phyloP scores from a whole-genome alignment of 2,113 vertebrate species.

The Acrocephalus kingi region DNA sequence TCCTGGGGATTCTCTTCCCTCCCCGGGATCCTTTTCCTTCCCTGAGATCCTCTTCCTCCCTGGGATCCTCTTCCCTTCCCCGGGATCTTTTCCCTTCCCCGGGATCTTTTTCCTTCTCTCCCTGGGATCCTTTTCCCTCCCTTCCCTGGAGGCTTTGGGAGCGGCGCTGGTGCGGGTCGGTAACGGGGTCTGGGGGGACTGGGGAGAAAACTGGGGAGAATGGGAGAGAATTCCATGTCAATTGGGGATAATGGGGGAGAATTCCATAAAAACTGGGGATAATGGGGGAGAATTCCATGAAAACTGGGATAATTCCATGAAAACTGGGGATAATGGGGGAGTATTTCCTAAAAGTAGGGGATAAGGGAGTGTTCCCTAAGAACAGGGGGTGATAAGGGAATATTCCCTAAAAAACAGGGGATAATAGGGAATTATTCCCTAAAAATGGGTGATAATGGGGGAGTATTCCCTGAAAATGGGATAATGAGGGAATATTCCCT shows the following conservation, averaged over 20 bases:
- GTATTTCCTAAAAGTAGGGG: not conserved
- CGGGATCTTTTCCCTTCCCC: too few species aligned
- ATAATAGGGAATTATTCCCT: accelerated
- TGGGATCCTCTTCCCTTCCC: too few species aligned
- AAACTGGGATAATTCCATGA: not conserved
- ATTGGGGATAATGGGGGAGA: too few species aligned
- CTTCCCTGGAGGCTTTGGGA: not conserved
- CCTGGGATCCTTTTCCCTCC: not conserved
- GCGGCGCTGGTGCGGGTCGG: not conserved
- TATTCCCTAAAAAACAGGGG: accelerated
- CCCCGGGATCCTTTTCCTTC: too few species aligned
- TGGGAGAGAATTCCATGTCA: not conserved
- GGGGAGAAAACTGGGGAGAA: not conserved
- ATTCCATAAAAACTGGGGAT: not conserved
- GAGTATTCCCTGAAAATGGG: accelerated
- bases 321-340: not conserved
- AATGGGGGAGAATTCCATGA: not conserved
- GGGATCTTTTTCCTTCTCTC: too few species aligned
- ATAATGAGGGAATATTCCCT: too few species aligned
- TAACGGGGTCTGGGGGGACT: not conserved
- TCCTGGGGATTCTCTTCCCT: too few species aligned
- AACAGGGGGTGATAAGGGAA: not conserved
- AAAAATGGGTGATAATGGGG: accelerated
- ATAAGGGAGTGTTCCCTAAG: not conserved
- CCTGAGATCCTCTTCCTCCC: too few species aligned